Evolutionary conservation across 2,888 invertebrate genomes (phyloP).

Genomic region (Silvanus unidentatus): DNA sequence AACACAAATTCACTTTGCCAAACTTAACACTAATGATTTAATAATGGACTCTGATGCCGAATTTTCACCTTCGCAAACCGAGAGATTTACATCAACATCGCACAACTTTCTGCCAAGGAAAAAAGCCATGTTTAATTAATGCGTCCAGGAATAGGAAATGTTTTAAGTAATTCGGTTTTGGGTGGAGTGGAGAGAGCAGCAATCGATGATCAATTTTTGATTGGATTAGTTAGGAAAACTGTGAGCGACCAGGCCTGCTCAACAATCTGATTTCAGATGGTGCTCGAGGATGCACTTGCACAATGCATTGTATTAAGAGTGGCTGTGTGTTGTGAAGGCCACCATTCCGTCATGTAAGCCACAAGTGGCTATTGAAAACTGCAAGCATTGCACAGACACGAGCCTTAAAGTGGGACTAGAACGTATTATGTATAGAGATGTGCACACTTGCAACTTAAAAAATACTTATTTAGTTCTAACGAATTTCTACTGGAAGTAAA

Average conservation of each 20-base stretch:
- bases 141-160: too few relatives aligned
- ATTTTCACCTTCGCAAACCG: too few relatives aligned
- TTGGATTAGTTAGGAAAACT: constrained; percentile 42
- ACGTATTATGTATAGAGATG: too few relatives aligned
- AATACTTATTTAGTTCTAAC: too few relatives aligned
- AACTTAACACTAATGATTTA: constrained; percentile 24
- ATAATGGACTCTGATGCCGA: constrained; percentile 17
- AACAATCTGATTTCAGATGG: constrained; percentile 39
- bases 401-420: constrained; percentile 4
- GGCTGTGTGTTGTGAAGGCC: constrained; percentile 16
- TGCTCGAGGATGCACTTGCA: constrained; percentile 27
- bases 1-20: constrained; percentile 1
- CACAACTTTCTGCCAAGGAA: too few relatives aligned
- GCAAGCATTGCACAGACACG: constrained; percentile 34
- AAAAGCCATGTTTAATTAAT: too few relatives aligned
- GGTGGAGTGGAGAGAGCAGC: too few relatives aligned
- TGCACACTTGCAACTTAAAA: too few relatives aligned
- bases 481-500: too few relatives aligned
- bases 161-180: too few relatives aligned
- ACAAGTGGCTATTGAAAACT: constrained; percentile 45
- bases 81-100: too few relatives aligned
- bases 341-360: constrained; percentile 24
- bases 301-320: constrained; percentile 4
- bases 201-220: constrained; percentile 31
- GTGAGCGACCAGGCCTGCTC: constrained; percentile 28